Evolutionary conservation across 2,797 vertebrate genomes (phyloP).

Genomic region (Poliocrania exsul): DNA sequence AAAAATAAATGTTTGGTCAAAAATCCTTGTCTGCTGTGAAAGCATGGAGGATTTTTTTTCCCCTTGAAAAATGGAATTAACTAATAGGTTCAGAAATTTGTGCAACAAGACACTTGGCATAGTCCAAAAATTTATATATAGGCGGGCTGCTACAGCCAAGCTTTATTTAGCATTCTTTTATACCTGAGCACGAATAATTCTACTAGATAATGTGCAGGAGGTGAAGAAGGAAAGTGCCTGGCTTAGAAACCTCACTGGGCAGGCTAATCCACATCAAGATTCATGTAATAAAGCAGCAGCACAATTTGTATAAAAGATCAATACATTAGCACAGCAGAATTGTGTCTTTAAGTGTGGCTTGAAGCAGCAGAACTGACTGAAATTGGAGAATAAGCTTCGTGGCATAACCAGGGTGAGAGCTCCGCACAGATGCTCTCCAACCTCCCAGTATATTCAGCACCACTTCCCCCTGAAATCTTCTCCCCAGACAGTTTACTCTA

Average conservation of each 20-base stretch:
- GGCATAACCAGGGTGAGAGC: not conserved
- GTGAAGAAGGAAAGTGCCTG: not conserved
- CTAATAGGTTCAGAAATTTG: not conserved
- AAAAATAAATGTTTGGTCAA: not conserved
- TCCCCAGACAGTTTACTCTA: not conserved
- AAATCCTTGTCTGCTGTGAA: not conserved
- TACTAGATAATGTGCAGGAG: not conserved
- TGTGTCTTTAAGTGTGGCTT: not conserved
- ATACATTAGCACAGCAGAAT: not conserved
- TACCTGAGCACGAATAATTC: not conserved
- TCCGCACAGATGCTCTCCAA: not conserved
- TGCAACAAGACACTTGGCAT: not conserved
- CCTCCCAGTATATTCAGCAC: not conserved
- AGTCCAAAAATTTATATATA: not conserved
- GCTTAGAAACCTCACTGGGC: not conserved
- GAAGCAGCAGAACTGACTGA: not conserved
- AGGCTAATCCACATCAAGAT: not conserved
- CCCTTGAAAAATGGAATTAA: not conserved
- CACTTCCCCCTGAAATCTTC: not conserved
- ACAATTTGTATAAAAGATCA: not conserved
- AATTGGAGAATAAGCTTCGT: not conserved
- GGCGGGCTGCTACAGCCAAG: not conserved
- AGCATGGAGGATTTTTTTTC: not conserved
- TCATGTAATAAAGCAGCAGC: not conserved
- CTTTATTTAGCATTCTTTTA: not conserved